Evolutionary conservation across 23 tunicate species (phyloP), one percentile per base, ranked within the genome.

Genomic region (Trididemnum clinides): DNA sequence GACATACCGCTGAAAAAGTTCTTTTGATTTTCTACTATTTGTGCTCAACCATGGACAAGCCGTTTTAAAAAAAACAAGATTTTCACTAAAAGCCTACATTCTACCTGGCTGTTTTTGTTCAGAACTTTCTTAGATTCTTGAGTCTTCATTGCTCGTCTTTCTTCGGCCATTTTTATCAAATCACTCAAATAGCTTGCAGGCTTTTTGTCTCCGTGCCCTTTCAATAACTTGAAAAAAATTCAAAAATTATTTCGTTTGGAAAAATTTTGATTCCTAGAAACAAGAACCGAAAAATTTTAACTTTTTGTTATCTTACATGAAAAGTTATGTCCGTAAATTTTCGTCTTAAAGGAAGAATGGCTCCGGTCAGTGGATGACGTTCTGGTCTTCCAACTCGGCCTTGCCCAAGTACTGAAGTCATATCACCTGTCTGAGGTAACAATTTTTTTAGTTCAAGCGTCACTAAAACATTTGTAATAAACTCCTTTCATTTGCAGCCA

Each of bases 301-400:
- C n/a, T n/a, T n/a, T 44, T 44, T 62, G 18, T 19, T 6, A 62
- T 28, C 37, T 69, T 39, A 80, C 91, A 77, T 87, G 97, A 28
- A 85, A 90, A 34, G 97, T 92, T 34, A 92, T 88, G 86, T 92
- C 97, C 34, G 91, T 82, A 90, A 92, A 79, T 62, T 82, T 78
- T 30, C 91, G 88, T 78, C 82, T 87, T 39, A 83, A 88, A 6
- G 97, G 97, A 36, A 88, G 81, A 37, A 92, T 92, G 0, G 87
- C 36, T 38, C 97, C 91, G 0, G 97, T 92, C 34, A 88, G 77
- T 18, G 91, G 97, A 39, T 92, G 91, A 2, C 97, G 88, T 18
- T 83, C 64, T 22, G 91, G 91, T 78, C 91, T 84, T 19, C 97
- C 97, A 27, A 92, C 97, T 77, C 66, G 76, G 21, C 97, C 97